phyloP scores from a whole-genome alignment of 2,888 invertebrate species.

The Andrena fulva region DNA sequence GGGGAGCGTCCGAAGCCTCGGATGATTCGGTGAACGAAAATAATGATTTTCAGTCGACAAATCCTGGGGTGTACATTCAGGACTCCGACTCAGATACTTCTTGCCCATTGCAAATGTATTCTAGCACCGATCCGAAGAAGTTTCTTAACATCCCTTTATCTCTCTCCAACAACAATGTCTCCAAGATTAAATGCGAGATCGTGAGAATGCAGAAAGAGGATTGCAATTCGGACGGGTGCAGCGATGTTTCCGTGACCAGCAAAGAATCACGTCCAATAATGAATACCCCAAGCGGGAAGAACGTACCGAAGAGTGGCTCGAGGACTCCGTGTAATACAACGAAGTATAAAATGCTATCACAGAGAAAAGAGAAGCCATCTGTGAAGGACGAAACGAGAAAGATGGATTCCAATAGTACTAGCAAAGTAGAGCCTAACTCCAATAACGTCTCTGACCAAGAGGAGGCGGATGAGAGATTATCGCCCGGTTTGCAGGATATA shows the following conservation, averaged over 20 bases:
- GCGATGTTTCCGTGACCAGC: constrained; percentile 6
- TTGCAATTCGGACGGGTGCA: neutral
- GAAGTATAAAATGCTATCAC: neutral
- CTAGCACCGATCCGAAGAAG: constrained; percentile 67
- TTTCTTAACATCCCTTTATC: constrained; percentile 61
- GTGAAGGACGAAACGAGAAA: neutral
- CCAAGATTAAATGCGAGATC: neutral
- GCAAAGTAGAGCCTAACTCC: constrained; percentile 5
- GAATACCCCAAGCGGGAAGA: neutral
- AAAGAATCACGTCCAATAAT: neutral
- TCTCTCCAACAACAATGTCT: neutral
- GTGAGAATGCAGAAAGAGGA: neutral
- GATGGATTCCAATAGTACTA: neutral
- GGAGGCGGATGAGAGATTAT: constrained; percentile 49
- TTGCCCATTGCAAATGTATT: constrained; percentile 77
- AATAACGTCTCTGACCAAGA: constrained; percentile 24
- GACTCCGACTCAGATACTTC: constrained; percentile 75
- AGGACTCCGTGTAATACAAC: neutral
- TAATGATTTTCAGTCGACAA: constrained; percentile 34
- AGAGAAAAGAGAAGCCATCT: neutral
- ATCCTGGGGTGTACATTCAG: constrained; percentile 56
- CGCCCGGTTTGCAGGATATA: constrained; percentile 67
- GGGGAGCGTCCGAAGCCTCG: constrained; percentile 3
- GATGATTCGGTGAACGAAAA: constrained; percentile 37
- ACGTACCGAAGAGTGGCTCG: neutral